These are phyloP conservation scores for Bambusicola thoracicus DNA, from an alignment of 2,113 vertebrate species.

Conservation along the genomic window DNA sequence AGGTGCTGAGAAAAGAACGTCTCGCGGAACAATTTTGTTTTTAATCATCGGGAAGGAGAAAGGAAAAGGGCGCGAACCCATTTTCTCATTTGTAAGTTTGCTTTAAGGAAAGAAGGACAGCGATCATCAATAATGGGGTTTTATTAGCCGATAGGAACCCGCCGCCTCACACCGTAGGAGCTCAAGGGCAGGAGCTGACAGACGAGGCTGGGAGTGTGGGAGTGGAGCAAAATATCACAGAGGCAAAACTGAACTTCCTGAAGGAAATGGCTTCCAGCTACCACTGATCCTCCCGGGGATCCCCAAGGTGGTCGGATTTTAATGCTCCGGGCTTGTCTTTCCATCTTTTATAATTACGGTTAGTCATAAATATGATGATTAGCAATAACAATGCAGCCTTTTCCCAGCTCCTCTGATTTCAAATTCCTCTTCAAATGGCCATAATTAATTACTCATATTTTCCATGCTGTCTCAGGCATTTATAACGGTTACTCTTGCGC, in stretches of 20 bases:
- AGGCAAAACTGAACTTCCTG: slow-evolving; percentile 55
- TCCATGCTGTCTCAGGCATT: slow-evolving; percentile 7
- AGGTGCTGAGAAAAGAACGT: neutral
- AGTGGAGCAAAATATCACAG: slow-evolving; percentile 45
- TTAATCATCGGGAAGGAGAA: neutral
- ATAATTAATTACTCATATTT: slow-evolving; percentile 69
- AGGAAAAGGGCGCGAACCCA: neutral
- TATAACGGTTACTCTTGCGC: neutral
- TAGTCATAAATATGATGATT: slow-evolving; percentile 68
- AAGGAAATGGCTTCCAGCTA: slow-evolving; percentile 58
- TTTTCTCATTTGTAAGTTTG: neutral
- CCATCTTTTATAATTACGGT: slow-evolving; percentile 52
- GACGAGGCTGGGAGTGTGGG: slow-evolving; percentile 34
- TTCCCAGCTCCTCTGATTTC: slow-evolving; percentile 37
- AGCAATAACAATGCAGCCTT: slow-evolving; percentile 59
- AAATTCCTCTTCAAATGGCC: slow-evolving; percentile 36
- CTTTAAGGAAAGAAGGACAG: slow-evolving; percentile 21
- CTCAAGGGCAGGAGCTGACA: slow-evolving; percentile 64
- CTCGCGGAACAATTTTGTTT: neutral
- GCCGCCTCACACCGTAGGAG: slow-evolving; percentile 29
- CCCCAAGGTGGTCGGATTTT: neutral
- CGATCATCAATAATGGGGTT: slow-evolving; percentile 46
- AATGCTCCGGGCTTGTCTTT: slow-evolving; percentile 50
- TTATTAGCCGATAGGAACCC: slow-evolving; percentile 52
- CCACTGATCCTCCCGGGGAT: neutral